Evolutionary conservation across 2,113 vertebrate species (phyloP), one percentile per base, ranked within the genome.

Genomic region (Paramisgurnus dabryanus): DNA sequence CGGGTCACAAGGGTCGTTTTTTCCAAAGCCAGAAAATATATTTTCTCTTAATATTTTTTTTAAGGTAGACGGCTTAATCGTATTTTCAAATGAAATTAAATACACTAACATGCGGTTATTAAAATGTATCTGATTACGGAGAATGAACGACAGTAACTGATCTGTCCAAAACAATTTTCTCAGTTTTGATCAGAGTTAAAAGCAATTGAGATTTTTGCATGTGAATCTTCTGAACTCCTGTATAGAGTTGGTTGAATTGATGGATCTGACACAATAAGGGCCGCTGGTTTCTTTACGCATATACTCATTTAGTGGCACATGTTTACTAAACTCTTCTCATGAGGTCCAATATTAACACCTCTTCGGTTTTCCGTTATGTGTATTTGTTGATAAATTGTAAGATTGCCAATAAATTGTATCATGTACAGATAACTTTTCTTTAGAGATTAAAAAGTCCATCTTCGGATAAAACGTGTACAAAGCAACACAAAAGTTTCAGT

Each of bases 401-500:
- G 27, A 34, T 34, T 34, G 3, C 27, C 45, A 47, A 47, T 53
- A 10, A 53, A 53, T 12, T 53, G 49, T 58, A 17, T 18, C 55
- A 2, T 18, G 55, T 18, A 58, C 17, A 58, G n/a, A 18, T 3
- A 58, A 58, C 55, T 18, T 58, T 58, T 18, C 17, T 17, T 58
- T 47, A 47, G 10, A 47, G 10, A 47, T 47, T 8, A 58, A 58
- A n/a, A 8, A 15, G n/a, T 15, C 6, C 15, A 5, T n/a, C 53
- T 17, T 7, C 53, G 15, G 6, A 17, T 6, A 55, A 6, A 55
- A 50, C n/a, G 60, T 6, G 55, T 43, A 40, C 6, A 17, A 58
- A 58, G 55, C 7, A 72, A 72, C 58, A 41, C 8, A 71, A 58
- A 58, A 72, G 71, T 74, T 60, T 4, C n/a, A 43, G 22, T 43